Evolutionary conservation across 2,888 invertebrate species (phyloP), one percentile per base, ranked within the genome.

Genomic region (Theodoxus fluviatilis): DNA sequence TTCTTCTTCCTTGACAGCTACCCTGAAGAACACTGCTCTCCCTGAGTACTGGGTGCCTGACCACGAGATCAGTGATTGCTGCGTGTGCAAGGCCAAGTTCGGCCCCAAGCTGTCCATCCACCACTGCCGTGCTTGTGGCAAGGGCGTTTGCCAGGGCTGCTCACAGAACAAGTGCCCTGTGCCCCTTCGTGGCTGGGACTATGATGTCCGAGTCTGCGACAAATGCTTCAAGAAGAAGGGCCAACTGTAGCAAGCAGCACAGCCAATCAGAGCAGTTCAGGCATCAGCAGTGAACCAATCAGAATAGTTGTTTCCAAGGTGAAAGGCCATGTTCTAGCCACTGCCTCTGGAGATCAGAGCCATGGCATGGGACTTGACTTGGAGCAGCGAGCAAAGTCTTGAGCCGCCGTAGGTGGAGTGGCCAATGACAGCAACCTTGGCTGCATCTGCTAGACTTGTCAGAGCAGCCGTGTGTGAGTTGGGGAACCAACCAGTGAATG

Each of bases 41-140:
- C 94, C 94, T 0, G 87, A 90, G 0, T 94, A 94, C 85, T 94
- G 94, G 94, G 90, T 92, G 40, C 93, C 94, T 0, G 94, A 94
- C 85, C 89, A 89, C 4, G 91, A 93, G 79, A 91, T 93, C 67
- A 89, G 88, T 28, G 86, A 87, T 69, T 94, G 94, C 84, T 88
- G 87, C 73, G 90, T 92, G 15, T 94, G 94, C 83, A 86, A 90
- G 35, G 83, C 87, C 37, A 85, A 87, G 33, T 94, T 94, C 84
- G 84, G 83, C 22, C 74, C 81, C n/a, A 86, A 85, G 74, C 74
- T 86, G 18, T 73, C 82, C 7, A 86, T 87, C 40, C 93, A 93
- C 85, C 93, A 93, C 86, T 93, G 93, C 80, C 89, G 93, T 37
- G 90, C 90, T 63, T 93, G 93, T 84, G 93, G 93, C 0, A 89